Conservation (phyloP, 2,797 vertebrate genomes). For the Thamnophis elegans region DNA sequence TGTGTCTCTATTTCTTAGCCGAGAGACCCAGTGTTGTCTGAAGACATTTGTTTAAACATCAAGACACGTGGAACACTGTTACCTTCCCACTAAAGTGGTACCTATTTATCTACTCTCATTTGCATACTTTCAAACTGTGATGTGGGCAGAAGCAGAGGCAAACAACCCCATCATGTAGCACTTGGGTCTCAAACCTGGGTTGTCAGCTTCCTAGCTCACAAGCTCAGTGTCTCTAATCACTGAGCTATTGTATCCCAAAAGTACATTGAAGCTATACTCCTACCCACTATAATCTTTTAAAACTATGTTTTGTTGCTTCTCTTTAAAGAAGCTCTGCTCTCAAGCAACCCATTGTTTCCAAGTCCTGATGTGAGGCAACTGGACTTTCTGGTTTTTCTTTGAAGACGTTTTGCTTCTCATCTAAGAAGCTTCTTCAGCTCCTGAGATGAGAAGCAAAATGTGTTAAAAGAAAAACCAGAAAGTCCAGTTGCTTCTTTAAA, state of each 20-base stretch:
- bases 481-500: too few species aligned
- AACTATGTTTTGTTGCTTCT: background rate
- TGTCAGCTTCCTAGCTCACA: too few species aligned
- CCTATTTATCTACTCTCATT: background rate
- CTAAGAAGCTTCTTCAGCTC: too few species aligned
- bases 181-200: background rate
- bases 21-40: background rate
- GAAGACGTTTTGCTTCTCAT: too few species aligned
- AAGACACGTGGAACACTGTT: accelerated
- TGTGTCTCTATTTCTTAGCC: background rate
- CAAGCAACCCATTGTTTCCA: background rate
- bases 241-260: background rate
- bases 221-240: background rate
- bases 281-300: background rate
- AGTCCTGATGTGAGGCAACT: background rate
- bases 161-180: background rate
- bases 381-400: too few species aligned
- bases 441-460: too few species aligned
- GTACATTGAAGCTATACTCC: background rate
- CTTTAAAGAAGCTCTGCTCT: background rate
- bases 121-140: background rate
- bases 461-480: too few species aligned
- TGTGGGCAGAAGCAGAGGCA: background rate
- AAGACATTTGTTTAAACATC: background rate
- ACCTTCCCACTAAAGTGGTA: background rate